Evolutionary conservation across 2,113 vertebrate genomes (phyloP).

Genomic region (Triplophysa dalaica): DNA sequence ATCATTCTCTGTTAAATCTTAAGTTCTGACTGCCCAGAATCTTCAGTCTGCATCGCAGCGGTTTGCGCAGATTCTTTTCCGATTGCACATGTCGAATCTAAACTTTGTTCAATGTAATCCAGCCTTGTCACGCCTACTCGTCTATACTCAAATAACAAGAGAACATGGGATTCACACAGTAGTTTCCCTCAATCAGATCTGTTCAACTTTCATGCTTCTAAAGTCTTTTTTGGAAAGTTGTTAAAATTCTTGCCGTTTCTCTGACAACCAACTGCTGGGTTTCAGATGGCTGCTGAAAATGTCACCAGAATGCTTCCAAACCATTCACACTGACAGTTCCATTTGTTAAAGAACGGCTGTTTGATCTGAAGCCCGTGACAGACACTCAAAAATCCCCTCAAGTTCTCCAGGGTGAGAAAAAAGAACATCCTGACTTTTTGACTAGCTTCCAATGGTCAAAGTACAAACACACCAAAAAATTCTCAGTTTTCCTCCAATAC

Average conservation of each 20-base stretch:
- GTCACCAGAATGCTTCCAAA: slow-evolving; percentile 23
- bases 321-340: slow-evolving; percentile 26
- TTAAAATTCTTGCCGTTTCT: slow-evolving; percentile 5
- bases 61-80: no score
- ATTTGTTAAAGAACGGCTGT: slow-evolving; percentile 36
- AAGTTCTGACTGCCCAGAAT: no score
- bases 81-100: no score
- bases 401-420: not conserved
- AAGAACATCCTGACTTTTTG: slow-evolving; percentile 40
- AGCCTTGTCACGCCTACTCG: not conserved
- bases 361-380: slow-evolving; percentile 37
- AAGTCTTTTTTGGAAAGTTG: slow-evolving; percentile 5
- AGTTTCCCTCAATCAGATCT: slow-evolving; percentile 12
- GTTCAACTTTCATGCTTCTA: not conserved
- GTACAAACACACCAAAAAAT: slow-evolving; percentile 1
- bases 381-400: slow-evolving; percentile 11
- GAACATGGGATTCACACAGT: not conserved
- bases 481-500: slow-evolving; percentile 15
- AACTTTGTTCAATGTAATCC: no score
- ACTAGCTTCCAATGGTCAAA: slow-evolving; percentile 29
- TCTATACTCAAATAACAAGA: not conserved
- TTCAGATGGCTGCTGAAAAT: slow-evolving; percentile 25
- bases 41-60: no score
- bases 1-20: no score
- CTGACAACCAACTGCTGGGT: not conserved